Conservation (phyloP, 1,140 invertebrate species). For the Drosophila mauritiana region DNA sequence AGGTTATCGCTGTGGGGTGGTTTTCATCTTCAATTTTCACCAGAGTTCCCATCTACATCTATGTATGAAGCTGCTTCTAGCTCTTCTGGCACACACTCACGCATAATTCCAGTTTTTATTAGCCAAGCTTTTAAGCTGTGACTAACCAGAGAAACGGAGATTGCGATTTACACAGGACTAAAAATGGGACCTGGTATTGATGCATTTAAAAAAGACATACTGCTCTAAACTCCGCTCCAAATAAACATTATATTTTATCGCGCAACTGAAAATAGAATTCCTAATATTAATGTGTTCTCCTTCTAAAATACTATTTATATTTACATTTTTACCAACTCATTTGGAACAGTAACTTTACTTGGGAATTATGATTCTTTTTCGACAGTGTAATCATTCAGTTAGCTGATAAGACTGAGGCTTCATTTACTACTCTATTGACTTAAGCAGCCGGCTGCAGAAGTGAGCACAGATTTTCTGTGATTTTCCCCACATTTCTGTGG, state of each 20-base stretch:
- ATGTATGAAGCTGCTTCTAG: not conserved
- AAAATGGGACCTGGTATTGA: not conserved
- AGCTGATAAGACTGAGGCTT: slow-evolving; percentile 42
- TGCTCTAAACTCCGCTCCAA: not conserved
- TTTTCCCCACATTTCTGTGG: slow-evolving; percentile 58
- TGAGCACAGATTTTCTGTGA: slow-evolving; percentile 61
- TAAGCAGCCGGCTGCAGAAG: slow-evolving; percentile 37
- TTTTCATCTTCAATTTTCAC: too few relatives aligned
- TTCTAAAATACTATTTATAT: not conserved
- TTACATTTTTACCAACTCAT: not conserved
- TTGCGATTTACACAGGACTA: slow-evolving; percentile 10
- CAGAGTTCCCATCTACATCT: slow-evolving; percentile 2
- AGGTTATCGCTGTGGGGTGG: slow-evolving; percentile 2
- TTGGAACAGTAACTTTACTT: too few relatives aligned
- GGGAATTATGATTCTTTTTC: not conserved
- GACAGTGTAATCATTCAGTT: not conserved
- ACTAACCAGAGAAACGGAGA: slow-evolving; percentile 52
- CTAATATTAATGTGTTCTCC: too few relatives aligned
- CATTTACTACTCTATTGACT: slow-evolving; percentile 63
- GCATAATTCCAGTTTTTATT: slow-evolving; percentile 80
- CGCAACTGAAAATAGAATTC: too few relatives aligned
- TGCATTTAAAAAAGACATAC: not conserved
- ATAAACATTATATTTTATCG: not conserved
- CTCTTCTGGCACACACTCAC: slow-evolving; percentile 36
- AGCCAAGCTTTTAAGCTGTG: slow-evolving; percentile 78